Base-by-base conservation (phyloP, 1,140 invertebrate genomes). In the Gryon sp. region DNA sequence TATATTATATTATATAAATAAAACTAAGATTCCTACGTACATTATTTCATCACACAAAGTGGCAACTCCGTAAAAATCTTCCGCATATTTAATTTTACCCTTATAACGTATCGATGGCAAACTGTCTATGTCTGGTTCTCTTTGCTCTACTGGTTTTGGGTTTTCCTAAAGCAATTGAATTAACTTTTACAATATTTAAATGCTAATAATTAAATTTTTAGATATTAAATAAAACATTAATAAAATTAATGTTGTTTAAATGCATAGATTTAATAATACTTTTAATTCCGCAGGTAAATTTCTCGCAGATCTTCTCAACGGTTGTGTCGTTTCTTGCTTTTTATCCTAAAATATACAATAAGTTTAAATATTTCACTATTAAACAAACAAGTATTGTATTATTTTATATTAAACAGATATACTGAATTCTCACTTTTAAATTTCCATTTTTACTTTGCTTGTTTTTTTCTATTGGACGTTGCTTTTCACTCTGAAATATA, bases 61-160 rank as follows among this genome's bases (percentile, higher is more conserved):
- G 20, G 90, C 90, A 86, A 88, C 90, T 28, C 84, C 88, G 63
- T 87, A 85, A 78, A 88, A 90, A 46, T 89, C 87, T 43, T 87
- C 88, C 22, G 77, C 74, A 81, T 90, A 92, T 62, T 89, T 88
- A 14, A 91, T 90, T 26, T 79, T 81, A 6, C 90, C 91, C 7
- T 80, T 75, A 75, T 90, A 92, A 62, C 86, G 65, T 50, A 91
- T 87, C 11, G 78, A 36, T 11, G 86, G 83, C 24, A 90, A 46
- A 38, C 30, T 6, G 14, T 48, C 4, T 28, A 82, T 59, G 16
- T 74, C 45, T 11, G 68, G 34, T 30, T 79, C 57, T 50, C 9
- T 60, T 53, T 74, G n/a, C 8, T 16, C 9, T 12, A 48, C 8
- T 50, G 8, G 5, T 32, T 72, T 19, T 5, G 55, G 46, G 6